Evolutionary conservation across 2,797 vertebrate species (phyloP).

Genomic region (Enteromius unitaeniatus): DNA sequence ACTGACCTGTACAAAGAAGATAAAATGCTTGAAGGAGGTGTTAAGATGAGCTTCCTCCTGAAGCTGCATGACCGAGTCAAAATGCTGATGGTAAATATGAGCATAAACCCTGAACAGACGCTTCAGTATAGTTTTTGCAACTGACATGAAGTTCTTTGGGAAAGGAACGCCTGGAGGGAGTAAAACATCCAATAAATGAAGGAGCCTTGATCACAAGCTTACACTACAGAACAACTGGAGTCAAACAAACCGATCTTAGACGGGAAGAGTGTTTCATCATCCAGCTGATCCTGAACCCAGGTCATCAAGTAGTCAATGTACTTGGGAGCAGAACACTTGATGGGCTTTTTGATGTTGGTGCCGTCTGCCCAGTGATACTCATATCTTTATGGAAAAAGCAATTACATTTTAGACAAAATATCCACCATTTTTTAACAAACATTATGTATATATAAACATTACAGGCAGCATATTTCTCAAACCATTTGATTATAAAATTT

Average conservation of each 20-base stretch:
- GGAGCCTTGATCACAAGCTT: background rate
- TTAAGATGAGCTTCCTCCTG: slow-evolving; percentile 98
- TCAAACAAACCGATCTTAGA: slow-evolving; percentile 90
- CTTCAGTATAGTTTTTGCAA: slow-evolving; percentile 98
- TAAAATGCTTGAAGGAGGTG: slow-evolving; percentile 99
- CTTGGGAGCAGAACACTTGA: slow-evolving; percentile 96
- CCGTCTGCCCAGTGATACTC: slow-evolving; percentile 98
- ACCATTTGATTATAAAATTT: background rate
- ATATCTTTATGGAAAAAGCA: slow-evolving; percentile 71
- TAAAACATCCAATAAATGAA: background rate
- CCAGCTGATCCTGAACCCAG: slow-evolving; percentile 97
- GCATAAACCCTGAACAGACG: slow-evolving; percentile 94
- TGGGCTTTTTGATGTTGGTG: slow-evolving; percentile 96
- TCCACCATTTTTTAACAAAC: background rate
- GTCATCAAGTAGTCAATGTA: slow-evolving; percentile 99
- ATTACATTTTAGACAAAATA: background rate
- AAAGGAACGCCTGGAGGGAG: slow-evolving; percentile 87
- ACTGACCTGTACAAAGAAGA: slow-evolving; percentile 95
- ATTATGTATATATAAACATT: background rate
- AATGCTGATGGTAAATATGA: slow-evolving; percentile 98
- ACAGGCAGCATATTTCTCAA: background rate
- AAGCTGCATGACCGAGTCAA: slow-evolving; percentile 95
- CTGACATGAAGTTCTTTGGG: slow-evolving; percentile 97
- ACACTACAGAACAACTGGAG: background rate
- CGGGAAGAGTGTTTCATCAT: slow-evolving; percentile 95